Conservation (phyloP, 2,113 vertebrate species). For the Brienomyrus brachyistius region DNA sequence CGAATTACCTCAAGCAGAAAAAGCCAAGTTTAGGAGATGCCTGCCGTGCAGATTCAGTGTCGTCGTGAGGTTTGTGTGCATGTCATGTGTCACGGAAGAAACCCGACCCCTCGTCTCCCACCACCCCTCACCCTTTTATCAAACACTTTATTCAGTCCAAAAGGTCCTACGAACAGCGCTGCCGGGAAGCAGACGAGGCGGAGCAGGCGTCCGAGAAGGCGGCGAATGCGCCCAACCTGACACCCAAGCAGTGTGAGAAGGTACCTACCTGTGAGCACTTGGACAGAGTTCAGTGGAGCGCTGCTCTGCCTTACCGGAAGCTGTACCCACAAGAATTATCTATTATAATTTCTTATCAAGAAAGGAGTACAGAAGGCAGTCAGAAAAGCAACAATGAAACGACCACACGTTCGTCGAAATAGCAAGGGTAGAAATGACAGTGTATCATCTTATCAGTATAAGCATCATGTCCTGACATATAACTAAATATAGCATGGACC, state of each 20-base stretch:
- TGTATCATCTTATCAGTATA: neutral
- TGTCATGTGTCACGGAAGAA: neutral
- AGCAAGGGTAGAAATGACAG: neutral
- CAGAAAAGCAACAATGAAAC: neutral
- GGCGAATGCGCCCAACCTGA: slow-evolving; percentile 35
- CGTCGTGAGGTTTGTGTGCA: neutral
- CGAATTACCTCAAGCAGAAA: neutral
- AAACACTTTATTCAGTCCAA: slow-evolving; percentile 65
- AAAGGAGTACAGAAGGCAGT: neutral
- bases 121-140: neutral
- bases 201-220: slow-evolving; percentile 65
- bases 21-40: neutral
- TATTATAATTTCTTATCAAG: neutral
- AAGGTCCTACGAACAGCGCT: slow-evolving; percentile 76
- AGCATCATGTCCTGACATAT: neutral
- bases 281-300: neutral
- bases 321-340: neutral
- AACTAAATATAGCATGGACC: neutral
- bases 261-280: slow-evolving; percentile 41
- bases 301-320: neutral
- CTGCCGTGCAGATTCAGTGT: neutral
- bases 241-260: slow-evolving; percentile 78
- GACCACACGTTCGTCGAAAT: neutral
- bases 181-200: slow-evolving; percentile 72
- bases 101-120: neutral